Evolutionary conservation across 37 sponge, comb jelly and placozoan species (phyloP), one percentile per base, ranked within the genome.

Genomic region (Agelas oroides): DNA sequence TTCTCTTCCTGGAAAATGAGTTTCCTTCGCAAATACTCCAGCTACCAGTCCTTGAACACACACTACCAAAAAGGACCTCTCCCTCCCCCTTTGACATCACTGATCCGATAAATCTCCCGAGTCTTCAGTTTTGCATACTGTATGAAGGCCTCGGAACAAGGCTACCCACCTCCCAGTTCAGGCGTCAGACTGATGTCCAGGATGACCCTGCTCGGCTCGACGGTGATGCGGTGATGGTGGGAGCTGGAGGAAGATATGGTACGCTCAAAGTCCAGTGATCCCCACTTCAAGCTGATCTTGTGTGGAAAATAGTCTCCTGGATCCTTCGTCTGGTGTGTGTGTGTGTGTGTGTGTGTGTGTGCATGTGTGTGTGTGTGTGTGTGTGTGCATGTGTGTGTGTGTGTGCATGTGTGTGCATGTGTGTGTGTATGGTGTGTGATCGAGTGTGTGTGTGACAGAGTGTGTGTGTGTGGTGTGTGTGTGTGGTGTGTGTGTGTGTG

Each of bases 201-300:
- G 56, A 81, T 21, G 60, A 80, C 76, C 54, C 46, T 34, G 11
- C 52, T 57, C 2, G 75, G 81, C 18, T 80, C 35, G 5, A 75
- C 81, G 12, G 52, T 38, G 34, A 86, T 18, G 27, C 15, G 1
- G 23, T 25, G 60, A 1, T 20, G 46, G 0, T 53, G 40, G 78
- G 53, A 33, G 13, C 13, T 33, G 5, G 37, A 16, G 14, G 77
- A 6, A 8, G 52, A 23, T 18, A 86, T 16, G 0, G 81, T 73
- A 40, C 18, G 27, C 28, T 54, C 64, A 63, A 89, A 89, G 73
- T 89, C 89, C 36, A 89, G 65, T 34, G 84, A 76, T 13, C 84
- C 89, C 30, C 38, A 68, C 56, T 89, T 89, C 56, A 89, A 0
- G 13, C 84, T 83, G 39, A 83, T 57, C 52, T 89, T 83, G 16